A percentile compares a stretch with the other conserved stretches of the same genome.
These are phyloP conservation scores for Tolypeutes matacus DNA, from an alignment of 2,797 vertebrate genomes.

Conservation along the genomic window DNA sequence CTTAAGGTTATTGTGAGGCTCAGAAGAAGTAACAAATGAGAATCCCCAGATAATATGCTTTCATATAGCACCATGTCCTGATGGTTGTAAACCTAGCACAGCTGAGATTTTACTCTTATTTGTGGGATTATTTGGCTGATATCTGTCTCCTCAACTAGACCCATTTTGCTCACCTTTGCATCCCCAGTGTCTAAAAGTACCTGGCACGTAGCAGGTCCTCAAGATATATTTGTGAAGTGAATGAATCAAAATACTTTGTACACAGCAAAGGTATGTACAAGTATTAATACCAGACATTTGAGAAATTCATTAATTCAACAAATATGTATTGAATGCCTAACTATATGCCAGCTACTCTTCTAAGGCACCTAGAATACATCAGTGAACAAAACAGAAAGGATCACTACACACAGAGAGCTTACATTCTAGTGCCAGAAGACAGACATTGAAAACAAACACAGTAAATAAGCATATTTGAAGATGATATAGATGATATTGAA, in stretches of 20 bases:
- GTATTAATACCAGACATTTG: conserved; percentile 11
- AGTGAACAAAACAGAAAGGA: conserved; percentile 19
- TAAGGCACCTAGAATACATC: conserved; percentile 13
- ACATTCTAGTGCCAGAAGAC: not conserved
- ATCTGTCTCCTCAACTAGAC: not conserved
- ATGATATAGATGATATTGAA: not conserved
- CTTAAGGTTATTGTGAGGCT: conserved; percentile 15
- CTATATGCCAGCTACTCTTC: not conserved
- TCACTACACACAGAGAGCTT: not conserved
- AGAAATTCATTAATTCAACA: conserved; percentile 57
- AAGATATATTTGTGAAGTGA: conserved; percentile 49
- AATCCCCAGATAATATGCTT: conserved; percentile 11
- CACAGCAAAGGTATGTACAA: conserved; percentile 21
- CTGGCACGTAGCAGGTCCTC: not conserved
- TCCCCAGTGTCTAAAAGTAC: conserved; percentile 14
- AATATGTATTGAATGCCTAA: conserved; percentile 30
- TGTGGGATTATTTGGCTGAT: conserved; percentile 27
- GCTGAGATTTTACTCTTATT: conserved; percentile 16
- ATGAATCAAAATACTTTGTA: conserved; percentile 29
- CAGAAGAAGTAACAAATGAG: conserved; percentile 18
- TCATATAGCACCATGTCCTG: not conserved
- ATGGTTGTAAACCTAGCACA: conserved; percentile 43
- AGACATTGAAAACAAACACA: conserved; percentile 27
- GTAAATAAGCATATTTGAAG: conserved; percentile 8
- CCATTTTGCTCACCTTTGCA: conserved; percentile 31